Evolutionary conservation across 2,113 vertebrate species (phyloP).

Genomic region (Sus scrofa): DNA sequence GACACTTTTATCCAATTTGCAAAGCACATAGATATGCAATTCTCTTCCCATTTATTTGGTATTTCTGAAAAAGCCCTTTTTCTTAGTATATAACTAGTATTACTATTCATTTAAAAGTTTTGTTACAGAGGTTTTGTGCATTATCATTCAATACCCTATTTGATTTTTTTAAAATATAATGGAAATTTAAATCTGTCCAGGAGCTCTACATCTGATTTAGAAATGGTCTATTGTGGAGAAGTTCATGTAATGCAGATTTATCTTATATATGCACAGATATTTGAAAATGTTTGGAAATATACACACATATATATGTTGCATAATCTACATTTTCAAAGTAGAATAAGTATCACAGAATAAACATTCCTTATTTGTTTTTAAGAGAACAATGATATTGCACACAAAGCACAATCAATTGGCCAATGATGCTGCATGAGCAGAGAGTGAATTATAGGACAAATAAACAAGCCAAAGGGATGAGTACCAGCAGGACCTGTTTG

Average conservation of each 20-base stretch:
- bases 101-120: neutral
- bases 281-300: neutral
- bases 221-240: neutral
- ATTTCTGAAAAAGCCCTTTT: neutral
- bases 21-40: neutral
- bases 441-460: neutral
- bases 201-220: neutral
- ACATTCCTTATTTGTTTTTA: neutral
- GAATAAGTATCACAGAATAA: neutral
- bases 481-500: neutral
- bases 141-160: neutral
- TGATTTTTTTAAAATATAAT: slow-evolving; percentile 41
- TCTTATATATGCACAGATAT: neutral
- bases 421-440: neutral
- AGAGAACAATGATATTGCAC: neutral
- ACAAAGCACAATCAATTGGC: neutral
- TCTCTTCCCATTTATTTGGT: neutral
- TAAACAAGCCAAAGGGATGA: neutral
- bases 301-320: neutral
- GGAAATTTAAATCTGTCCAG: slow-evolving; percentile 23
- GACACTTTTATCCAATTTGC: slow-evolving; percentile 37
- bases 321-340: neutral
- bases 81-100: neutral
- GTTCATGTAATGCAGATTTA: neutral
- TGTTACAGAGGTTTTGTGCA: neutral